A percentile compares a stretch with the other conserved stretches of the same genome.
These are phyloP conservation scores for Triops longicaudatus DNA, from an alignment of 1,140 invertebrate genomes.

Conservation along the genomic window DNA sequence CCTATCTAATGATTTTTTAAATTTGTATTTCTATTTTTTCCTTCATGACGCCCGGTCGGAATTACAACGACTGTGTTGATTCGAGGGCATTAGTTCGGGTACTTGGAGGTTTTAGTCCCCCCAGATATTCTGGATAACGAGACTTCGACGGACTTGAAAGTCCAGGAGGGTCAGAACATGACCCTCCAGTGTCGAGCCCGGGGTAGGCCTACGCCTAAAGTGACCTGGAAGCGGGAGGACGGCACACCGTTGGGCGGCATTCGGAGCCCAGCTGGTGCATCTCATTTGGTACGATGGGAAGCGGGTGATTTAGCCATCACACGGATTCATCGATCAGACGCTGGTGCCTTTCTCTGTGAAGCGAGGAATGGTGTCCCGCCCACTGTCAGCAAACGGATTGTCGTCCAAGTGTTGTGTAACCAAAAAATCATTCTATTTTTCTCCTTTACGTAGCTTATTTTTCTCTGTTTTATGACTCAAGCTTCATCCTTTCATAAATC, in stretches of 20 bases:
- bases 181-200: conserved; percentile 57
- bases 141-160: conserved; percentile 69
- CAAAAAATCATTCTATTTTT: conserved; percentile 39
- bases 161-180: conserved; percentile 67
- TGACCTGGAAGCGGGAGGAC: conserved; percentile 79
- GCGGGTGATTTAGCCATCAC: not conserved
- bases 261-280: not conserved
- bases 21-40: too few species aligned
- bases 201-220: conserved; percentile 71
- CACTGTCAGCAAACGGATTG: conserved; percentile 70
- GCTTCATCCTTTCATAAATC: not conserved
- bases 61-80: too few species aligned
- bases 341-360: conserved; percentile 67
- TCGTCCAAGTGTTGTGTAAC: conserved; percentile 75
- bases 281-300: conserved; percentile 3
- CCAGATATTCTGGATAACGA: conserved; percentile 72
- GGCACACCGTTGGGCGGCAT: conserved; percentile 42
- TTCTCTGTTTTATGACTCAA: too few species aligned
- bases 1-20: too few species aligned
- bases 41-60: too few species aligned
- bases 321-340: conserved; percentile 70
- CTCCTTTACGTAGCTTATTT: too few species aligned
- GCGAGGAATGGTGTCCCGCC: conserved; percentile 70
- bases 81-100: conserved; percentile 52
- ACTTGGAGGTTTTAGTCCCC: conserved; percentile 72